Evolutionary conservation across 2,113 vertebrate species (phyloP).

Genomic region (Psammodynastes pulverulentus): DNA sequence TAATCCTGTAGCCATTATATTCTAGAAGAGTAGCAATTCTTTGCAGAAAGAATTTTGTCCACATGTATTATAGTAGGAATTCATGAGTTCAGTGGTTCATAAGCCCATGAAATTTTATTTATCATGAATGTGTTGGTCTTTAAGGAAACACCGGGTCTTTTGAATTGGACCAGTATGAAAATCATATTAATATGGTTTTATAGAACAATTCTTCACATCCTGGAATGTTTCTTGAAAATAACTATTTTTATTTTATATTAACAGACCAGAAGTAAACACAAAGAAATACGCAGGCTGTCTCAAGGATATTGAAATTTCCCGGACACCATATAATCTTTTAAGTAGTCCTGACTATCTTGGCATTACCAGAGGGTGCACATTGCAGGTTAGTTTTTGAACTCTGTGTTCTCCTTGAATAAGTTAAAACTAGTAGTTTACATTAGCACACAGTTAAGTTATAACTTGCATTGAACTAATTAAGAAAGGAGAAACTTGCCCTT

Average conservation of each 20-base stretch:
- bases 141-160: not conserved
- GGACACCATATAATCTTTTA: constrained; percentile 90
- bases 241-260: constrained; percentile 37
- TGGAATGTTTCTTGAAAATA: not conserved
- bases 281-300: constrained; percentile 90
- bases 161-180: not conserved
- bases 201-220: constrained; percentile 22
- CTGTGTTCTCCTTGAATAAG: not conserved
- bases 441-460: not conserved
- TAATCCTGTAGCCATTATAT: not conserved
- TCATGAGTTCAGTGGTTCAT: not conserved
- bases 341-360: constrained; percentile 93
- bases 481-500: not conserved
- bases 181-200: constrained; percentile 8
- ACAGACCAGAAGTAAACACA: constrained; percentile 87
- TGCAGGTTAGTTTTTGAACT: constrained; percentile 78
- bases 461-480: not conserved
- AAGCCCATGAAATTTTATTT: not conserved
- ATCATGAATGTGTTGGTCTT: not conserved
- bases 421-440: not conserved
- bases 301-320: constrained; percentile 93
- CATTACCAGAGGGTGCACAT: constrained; percentile 88
- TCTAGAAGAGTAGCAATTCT: not conserved
- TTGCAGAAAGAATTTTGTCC: not conserved
- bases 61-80: not conserved